Percentiles rank a stretch among this genome's conserved stretches.
Conservation (phyloP, 2,113 vertebrate species). For the Carassius gibelio region DNA sequence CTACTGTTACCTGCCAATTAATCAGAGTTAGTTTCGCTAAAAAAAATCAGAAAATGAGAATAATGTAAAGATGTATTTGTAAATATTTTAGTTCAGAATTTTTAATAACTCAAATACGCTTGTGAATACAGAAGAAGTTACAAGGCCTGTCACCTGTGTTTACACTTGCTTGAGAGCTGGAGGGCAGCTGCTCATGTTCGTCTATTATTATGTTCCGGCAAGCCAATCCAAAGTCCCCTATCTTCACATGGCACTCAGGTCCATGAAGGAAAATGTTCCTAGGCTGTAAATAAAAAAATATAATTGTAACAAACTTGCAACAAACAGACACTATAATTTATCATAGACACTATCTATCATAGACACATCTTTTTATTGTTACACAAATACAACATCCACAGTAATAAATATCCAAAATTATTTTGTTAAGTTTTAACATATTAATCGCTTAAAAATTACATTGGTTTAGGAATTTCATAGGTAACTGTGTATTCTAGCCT, state of each 20-base stretch:
- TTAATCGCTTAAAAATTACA: no score
- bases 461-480: background rate
- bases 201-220: constrained; percentile 84
- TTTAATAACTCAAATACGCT: background rate
- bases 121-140: background rate
- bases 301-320: background rate
- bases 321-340: background rate
- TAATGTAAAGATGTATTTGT: background rate
- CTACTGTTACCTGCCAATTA: background rate
- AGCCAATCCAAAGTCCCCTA: constrained; percentile 96
- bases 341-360: background rate
- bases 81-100: background rate
- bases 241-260: constrained; percentile 85
- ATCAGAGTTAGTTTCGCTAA: background rate
- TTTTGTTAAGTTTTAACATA: no score
- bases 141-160: constrained; percentile 63
- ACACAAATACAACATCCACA: background rate
- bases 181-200: constrained; percentile 63
- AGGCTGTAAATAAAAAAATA: constrained; percentile 75
- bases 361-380: no score
- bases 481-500: background rate
- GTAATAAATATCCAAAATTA: background rate
- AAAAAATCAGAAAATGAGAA: background rate
- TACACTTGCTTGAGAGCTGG: constrained; percentile 54
- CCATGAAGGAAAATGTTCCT: constrained; percentile 95